A percentile compares a stretch with the other conserved stretches of the same genome.
Conservation (phyloP, 2,113 vertebrate genomes). For the Perca flavescens region DNA sequence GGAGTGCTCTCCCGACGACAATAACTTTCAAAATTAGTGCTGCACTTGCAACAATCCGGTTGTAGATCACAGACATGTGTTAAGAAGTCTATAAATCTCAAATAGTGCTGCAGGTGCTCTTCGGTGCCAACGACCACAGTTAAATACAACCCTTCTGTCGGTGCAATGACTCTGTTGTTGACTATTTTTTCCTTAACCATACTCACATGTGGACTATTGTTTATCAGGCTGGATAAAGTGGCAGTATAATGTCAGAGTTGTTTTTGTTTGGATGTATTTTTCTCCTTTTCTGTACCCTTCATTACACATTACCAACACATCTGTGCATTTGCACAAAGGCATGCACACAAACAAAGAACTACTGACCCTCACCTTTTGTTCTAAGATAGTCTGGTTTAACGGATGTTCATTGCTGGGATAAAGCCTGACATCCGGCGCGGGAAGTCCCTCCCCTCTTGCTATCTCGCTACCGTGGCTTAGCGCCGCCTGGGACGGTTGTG, state of each 20-base stretch:
- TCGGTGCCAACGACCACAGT: background rate
- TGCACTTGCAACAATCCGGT: background rate
- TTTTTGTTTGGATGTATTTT: background rate
- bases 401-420: no score
- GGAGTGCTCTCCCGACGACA: background rate
- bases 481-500: no score
- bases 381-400: background rate
- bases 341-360: background rate
- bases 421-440: no score
- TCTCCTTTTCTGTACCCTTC: background rate
- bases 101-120: background rate
- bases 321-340: background rate
- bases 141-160: background rate
- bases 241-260: background rate
- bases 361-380: background rate
- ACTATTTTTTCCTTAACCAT: background rate
- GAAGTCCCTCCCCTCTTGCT: no score
- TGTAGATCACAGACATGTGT: background rate
- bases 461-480: no score
- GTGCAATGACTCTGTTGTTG: background rate
- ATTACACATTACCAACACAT: background rate
- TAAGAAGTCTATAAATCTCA: background rate
- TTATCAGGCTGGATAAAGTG: background rate
- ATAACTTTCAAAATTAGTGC: background rate
- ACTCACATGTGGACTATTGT: background rate